These are phyloP conservation scores for Plectrocnemia conspersa DNA, from an alignment of 1,140 invertebrate species.

Conservation along the genomic window DNA sequence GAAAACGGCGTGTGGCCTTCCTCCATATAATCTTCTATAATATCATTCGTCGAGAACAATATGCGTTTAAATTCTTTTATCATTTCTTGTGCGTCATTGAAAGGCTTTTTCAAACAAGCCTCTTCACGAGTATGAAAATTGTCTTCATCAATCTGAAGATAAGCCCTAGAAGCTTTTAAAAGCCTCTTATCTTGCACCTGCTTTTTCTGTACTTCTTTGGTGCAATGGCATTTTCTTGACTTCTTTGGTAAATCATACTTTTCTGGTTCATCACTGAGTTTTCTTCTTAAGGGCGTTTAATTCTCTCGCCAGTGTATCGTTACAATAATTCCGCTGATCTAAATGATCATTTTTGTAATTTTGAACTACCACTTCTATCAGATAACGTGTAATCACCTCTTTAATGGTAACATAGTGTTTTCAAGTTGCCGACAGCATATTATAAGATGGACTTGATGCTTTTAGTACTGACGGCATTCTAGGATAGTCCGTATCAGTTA, in stretches of 20 bases:
- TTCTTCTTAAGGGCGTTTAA: slow-evolving; percentile 7
- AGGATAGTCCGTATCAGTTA: slow-evolving; percentile 57
- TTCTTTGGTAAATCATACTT: background rate
- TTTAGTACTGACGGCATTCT: slow-evolving; percentile 51
- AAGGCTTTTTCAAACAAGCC: background rate
- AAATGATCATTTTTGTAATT: slow-evolving; percentile 45
- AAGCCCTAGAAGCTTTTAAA: background rate
- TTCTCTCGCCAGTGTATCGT: slow-evolving; percentile 5
- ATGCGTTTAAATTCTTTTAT: slow-evolving; percentile 9
- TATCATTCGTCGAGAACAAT: background rate
- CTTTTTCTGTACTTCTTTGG: background rate
- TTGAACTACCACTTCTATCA: slow-evolving; percentile 47
- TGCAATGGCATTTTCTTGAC: background rate
- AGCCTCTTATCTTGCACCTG: background rate
- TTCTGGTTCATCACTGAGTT: too few species aligned
- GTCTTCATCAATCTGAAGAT: background rate
- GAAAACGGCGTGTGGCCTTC: background rate
- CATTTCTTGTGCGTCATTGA: slow-evolving; percentile 1
- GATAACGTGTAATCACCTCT: slow-evolving; percentile 62
- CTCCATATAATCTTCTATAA: background rate
- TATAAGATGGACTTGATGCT: slow-evolving; percentile 41
- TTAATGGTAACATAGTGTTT: slow-evolving; percentile 55
- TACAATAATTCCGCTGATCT: slow-evolving; percentile 57
- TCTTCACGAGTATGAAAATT: too few species aligned
- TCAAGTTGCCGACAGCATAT: slow-evolving; percentile 59